Evolutionary conservation across 2,888 invertebrate species (phyloP), one percentile per base, ranked within the genome.

Genomic region (Monochamus alternatus): DNA sequence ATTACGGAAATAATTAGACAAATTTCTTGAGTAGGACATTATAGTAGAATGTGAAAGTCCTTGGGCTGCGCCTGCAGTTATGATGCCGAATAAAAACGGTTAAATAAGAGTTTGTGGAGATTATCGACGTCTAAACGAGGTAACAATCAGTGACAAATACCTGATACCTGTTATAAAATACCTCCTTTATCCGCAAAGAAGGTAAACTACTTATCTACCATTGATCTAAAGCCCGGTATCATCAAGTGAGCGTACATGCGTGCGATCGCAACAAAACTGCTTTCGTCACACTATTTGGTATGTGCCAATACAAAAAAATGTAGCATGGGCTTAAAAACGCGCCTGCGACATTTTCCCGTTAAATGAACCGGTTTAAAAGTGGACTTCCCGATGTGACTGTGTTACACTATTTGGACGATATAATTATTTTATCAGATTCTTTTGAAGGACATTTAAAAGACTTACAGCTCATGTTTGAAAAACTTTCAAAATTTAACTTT

Each of bases 341-440:
- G 14, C 77, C 76, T 10, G 64, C 79, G 3, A 78, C 79, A 55
- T 80, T 80, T 38, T 78, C 79, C 31, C 38, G 79, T 8, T 64
- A 78, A 12, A 79, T 79, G 30, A 76, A 78, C 63, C n/a, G 69
- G 30, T 75, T 79, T 62, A 60, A 76, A 3, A 64, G 51, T n/a
- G 78, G 78, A n/a, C 64, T 79, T 62, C 32, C 68, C 9, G 64
- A 76, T 60, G 60, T 79, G 12, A 22, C 47, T 9, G n/a, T 79
- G 44, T 47, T 79, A 55, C 74, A 76, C 1, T 79, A 76, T 59
- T 44, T 79, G 5, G 76, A 79, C 63, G 14, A 22, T 14, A 55
- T 55, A 5, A n/a, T 55, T 9, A n/a, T 51, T 51, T n/a, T 51
- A 9, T 51, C 51, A 3, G 51, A n/a, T 9, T 12, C 51, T 12